A percentile compares a stretch with the other conserved stretches of the same genome.
Evolutionary conservation across 92 coral and sea anemone species (phyloP).

Genomic region (Paramuricea clavata): DNA sequence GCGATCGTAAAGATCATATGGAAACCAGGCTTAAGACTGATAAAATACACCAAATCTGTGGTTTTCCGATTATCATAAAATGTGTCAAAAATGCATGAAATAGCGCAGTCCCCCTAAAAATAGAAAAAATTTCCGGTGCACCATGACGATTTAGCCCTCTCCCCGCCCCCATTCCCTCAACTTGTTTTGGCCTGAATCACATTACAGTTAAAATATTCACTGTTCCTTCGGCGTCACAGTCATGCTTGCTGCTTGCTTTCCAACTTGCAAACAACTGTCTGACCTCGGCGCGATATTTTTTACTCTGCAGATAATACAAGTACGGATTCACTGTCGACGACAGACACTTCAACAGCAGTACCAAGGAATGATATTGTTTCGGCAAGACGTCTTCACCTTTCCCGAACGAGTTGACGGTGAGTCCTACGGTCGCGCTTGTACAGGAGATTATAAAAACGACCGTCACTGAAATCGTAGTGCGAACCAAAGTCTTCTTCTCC

Average conservation of each 20-base stretch:
- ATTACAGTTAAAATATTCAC: not conserved
- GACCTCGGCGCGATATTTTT: conserved; percentile 33
- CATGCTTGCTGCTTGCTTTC: not conserved
- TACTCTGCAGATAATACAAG: conserved; percentile 37
- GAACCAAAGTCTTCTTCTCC: conserved; percentile 37
- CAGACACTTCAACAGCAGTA: conserved; percentile 25
- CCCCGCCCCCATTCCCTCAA: no score
- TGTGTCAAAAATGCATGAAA: no score
- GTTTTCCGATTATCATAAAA: no score
- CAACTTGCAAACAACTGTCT: not conserved
- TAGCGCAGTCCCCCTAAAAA: no score
- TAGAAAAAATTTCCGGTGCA: no score
- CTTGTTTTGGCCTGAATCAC: no score
- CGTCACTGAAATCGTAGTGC: conserved; percentile 29
- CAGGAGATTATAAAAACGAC: conserved; percentile 39
- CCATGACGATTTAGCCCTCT: no score
- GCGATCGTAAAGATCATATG: no score
- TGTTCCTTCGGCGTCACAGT: conserved; percentile 13
- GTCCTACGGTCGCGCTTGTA: conserved; percentile 41
- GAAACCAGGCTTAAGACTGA: no score
- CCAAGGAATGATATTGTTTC: conserved; percentile 30
- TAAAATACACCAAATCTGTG: no score
- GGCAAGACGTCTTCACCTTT: conserved; percentile 35
- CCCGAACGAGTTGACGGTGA: conserved; percentile 46
- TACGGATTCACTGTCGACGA: conserved; percentile 45